Percentiles rank a stretch among this genome's conserved stretches.
phyloP scores from a whole-genome alignment of 2,113 vertebrate genomes.

The Crypturellus undulatus region DNA sequence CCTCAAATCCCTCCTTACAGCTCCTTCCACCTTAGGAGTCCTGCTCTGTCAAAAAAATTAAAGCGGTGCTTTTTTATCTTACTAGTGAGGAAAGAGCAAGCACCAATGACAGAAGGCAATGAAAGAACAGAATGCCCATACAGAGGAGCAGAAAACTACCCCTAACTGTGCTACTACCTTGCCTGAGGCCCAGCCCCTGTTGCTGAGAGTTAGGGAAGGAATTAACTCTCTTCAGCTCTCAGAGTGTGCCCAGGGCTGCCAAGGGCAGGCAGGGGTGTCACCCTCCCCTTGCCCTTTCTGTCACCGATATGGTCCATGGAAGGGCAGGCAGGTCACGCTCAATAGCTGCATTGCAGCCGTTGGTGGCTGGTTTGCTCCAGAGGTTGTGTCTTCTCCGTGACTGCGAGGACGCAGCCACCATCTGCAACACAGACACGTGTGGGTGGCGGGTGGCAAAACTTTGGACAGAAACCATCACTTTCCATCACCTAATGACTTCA shows the following conservation, averaged over 20 bases:
- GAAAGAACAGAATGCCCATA: neutral
- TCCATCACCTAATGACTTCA: neutral
- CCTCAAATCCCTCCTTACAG: neutral
- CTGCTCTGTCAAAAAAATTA: neutral
- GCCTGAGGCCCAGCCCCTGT: neutral
- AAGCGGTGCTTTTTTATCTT: neutral
- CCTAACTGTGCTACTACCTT: neutral
- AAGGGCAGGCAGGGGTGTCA: neutral
- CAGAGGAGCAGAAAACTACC: neutral
- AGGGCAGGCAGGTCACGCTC: neutral
- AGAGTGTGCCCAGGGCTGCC: neutral
- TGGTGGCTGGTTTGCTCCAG: neutral
- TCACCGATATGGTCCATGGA: rapidly evolving
- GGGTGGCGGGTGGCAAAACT: neutral
- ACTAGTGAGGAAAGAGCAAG: neutral
- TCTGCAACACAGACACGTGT: neutral
- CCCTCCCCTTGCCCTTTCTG: neutral
- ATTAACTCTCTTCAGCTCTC: neutral
- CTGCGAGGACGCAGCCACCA: neutral
- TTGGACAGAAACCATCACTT: neutral
- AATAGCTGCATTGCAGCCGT: rapidly evolving
- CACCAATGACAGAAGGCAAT: neutral
- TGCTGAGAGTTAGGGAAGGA: neutral
- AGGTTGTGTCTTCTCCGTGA: neutral
- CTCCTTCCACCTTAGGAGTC: neutral